A percentile compares a stretch with the other conserved stretches of the same genome.
phyloP scores from a whole-genome alignment of 92 coral and sea anemone species.

The Actinostola sp. region DNA sequence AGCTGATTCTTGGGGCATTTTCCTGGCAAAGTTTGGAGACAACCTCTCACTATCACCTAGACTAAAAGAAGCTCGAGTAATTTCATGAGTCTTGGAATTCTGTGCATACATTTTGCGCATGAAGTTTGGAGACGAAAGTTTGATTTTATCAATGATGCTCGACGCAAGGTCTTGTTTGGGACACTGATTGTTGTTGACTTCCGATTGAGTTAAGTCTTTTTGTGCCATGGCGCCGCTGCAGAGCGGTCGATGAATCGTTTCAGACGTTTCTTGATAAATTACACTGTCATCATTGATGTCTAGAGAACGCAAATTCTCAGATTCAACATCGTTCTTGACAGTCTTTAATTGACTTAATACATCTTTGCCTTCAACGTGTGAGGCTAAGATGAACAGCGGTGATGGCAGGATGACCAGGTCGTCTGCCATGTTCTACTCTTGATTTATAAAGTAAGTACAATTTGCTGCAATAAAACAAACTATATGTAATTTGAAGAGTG shows the following conservation, averaged over 20 bases:
- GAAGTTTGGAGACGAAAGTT: conserved; percentile 22
- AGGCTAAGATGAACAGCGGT: conserved; percentile 22
- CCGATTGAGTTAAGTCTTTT: neutral
- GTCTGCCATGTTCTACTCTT: conserved; percentile 8
- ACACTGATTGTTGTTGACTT: neutral
- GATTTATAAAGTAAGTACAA: too few species aligned
- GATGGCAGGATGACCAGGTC: conserved; percentile 17
- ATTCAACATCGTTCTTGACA: neutral
- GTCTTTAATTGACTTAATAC: neutral
- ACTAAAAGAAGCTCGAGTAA: neutral
- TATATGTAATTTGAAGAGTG: too few species aligned
- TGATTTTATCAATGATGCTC: conserved; percentile 13
- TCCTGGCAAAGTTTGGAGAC: conserved; percentile 5
- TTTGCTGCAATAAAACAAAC: too few species aligned
- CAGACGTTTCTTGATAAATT: neutral
- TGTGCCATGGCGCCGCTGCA: too few species aligned
- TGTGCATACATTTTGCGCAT: conserved; percentile 13
- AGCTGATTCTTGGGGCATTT: neutral
- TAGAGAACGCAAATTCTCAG: neutral
- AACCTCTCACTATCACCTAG: too few species aligned
- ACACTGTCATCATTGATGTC: neutral
- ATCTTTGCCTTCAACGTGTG: neutral
- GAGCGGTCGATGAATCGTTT: neutral
- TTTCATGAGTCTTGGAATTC: neutral
- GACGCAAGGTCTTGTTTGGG: conserved; percentile 4